Base-by-base conservation (phyloP, 2,113 vertebrate genomes). In the Cyphomyrus discorhynchus region DNA sequence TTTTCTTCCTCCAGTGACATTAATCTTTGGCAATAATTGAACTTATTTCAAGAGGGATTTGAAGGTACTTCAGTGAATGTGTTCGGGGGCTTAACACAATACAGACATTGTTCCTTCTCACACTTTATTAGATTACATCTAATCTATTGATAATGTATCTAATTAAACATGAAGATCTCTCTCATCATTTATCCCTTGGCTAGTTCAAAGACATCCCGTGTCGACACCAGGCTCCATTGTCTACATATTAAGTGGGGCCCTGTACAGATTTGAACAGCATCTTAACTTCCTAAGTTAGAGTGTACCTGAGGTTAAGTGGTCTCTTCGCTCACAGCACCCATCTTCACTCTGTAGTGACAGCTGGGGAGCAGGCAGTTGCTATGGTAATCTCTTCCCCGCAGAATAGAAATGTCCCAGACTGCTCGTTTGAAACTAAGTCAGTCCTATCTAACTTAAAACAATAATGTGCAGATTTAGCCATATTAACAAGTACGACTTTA, bases 301-400 rank as follows among this genome's bases (percentile, higher is more conserved):
- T 95, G 94, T 91, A 92, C 93, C 93, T 91, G 94, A 94, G 95
- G 96, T 96, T 96, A 96, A 96, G 95, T 96, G 96, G 95, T 96
- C 95, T 95, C 96, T 92, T 89, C 94, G 95, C 95, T 95, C 94
- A 95, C 92, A 93, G 93, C 95, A 95, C 96, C 95, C 94, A 95
- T 95, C 94, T 94, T 92, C 93, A 93, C 94, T 94, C 94, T 94
- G 94, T 95, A 94, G 93, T 95, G 95, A 96, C 96, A 96, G 96
- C 96, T 96, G 96, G 95, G 94, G 94, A 95, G 95, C 95, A 93
- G 94, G 94, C 95, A 94, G 95, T 96, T 96, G 94, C 95, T 94
- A 96, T 96, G 94, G 95, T 94, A 93, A 95, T 94, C 91, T 77
- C 62, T 58, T 85, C 89, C 92, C 91, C n/a, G 89, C 85, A 91